A percentile compares a stretch with the other conserved stretches of the same genome.
phyloP scores from a whole-genome alignment of 2,888 invertebrate genomes.

The Synanthedon andrenaeformis region DNA sequence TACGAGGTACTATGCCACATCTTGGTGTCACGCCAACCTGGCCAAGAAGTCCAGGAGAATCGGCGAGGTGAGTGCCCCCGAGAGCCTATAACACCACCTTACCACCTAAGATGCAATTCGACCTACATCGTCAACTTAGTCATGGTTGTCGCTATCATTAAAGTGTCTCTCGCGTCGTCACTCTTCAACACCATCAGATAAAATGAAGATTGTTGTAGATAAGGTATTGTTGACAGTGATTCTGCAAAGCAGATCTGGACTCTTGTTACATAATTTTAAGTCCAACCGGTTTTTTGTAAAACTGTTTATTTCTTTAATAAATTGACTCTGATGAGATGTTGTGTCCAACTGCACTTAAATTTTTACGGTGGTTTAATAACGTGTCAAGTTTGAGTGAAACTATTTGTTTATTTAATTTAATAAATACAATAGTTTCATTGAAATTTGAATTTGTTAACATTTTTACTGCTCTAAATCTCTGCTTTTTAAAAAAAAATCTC shows the following conservation, averaged over 20 bases:
- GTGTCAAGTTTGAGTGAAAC: slow-evolving; percentile 24
- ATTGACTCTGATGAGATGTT: slow-evolving; percentile 49
- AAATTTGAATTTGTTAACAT: slow-evolving; percentile 28
- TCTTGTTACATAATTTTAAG: slow-evolving; percentile 67
- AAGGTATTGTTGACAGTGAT: slow-evolving; percentile 65
- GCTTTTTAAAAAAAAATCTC: slow-evolving; percentile 21
- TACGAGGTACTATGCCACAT: slow-evolving; percentile 70
- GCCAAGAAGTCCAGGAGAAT: slow-evolving; percentile 56
- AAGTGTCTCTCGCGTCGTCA: slow-evolving; percentile 63
- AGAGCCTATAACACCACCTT: slow-evolving; percentile 63
- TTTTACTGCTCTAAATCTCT: slow-evolving; percentile 30
- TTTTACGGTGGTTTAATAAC: slow-evolving; percentile 53
- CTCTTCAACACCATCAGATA: slow-evolving; percentile 69
- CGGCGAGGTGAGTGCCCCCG: slow-evolving; percentile 69
- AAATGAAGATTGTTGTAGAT: slow-evolving; percentile 49
- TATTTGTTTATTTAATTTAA: slow-evolving; percentile 23
- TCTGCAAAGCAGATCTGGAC: slow-evolving; percentile 66
- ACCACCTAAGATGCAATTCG: slow-evolving; percentile 71
- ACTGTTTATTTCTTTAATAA: slow-evolving; percentile 10
- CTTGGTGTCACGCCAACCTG: slow-evolving; percentile 64
- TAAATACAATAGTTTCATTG: slow-evolving; percentile 12
- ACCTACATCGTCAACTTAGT: slow-evolving; percentile 69
- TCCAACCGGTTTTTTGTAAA: slow-evolving; percentile 41
- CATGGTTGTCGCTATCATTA: slow-evolving; percentile 66
- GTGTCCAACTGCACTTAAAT: slow-evolving; percentile 70